phyloP scores from a whole-genome alignment of 2,797 vertebrate genomes.

The Aulostomus chinensis region DNA sequence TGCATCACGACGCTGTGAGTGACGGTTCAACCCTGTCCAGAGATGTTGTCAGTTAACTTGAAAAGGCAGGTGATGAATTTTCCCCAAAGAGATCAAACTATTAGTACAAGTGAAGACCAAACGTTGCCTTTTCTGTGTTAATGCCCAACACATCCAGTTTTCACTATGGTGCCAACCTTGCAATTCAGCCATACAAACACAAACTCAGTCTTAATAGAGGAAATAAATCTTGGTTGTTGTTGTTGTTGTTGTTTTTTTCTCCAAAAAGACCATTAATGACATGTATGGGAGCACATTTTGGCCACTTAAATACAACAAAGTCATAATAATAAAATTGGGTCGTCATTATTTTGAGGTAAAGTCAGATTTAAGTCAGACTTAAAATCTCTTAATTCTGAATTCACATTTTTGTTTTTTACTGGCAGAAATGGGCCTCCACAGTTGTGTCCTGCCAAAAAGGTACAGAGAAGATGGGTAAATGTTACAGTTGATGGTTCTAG shows the following conservation, averaged over 20 bases:
- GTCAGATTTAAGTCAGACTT: no score
- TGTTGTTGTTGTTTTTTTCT: no score
- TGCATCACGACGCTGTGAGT: conserved; percentile 3
- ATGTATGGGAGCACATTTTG: no score
- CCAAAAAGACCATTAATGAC: no score
- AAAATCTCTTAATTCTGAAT: no score
- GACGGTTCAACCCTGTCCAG: conserved; percentile 2
- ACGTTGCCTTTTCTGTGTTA: conserved; percentile 44
- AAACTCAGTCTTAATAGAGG: conserved; percentile 57
- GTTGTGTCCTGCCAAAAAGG: conserved; percentile 20
- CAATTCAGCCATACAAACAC: conserved; percentile 31
- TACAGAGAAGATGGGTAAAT: conserved; percentile 38
- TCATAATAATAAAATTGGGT: no score
- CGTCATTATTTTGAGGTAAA: no score
- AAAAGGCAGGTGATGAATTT: conserved; percentile 22
- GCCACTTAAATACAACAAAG: no score
- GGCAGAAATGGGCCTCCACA: no score
- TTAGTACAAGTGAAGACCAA: conserved; percentile 62
- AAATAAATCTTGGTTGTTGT: not conserved
- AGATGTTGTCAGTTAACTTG: conserved; percentile 9
- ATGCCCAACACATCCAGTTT: conserved; percentile 23
- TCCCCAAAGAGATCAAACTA: conserved; percentile 19
- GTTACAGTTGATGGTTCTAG: conserved; percentile 42
- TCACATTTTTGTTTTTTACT: no score
- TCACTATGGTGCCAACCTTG: conserved; percentile 31